These are phyloP conservation scores for Malaclemys terrapin DNA, from an alignment of 2,113 vertebrate species.

Conservation along the genomic window DNA sequence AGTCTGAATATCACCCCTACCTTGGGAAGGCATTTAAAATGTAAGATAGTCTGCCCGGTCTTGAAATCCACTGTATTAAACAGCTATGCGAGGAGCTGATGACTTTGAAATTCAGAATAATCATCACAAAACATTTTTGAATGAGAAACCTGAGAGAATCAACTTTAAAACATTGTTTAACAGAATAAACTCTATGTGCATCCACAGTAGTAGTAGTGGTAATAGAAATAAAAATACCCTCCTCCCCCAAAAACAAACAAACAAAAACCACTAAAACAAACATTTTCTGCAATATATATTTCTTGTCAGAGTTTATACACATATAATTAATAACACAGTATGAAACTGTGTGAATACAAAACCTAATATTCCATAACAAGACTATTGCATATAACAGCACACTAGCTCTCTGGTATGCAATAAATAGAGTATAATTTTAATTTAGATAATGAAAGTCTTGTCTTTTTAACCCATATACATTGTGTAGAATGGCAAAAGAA, in stretches of 20 bases:
- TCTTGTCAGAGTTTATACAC: slow-evolving; percentile 26
- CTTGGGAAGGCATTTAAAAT: not conserved
- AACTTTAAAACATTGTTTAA: not conserved
- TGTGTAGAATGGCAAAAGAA: slow-evolving; percentile 4
- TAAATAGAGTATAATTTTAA: slow-evolving; percentile 56
- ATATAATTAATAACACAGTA: slow-evolving; percentile 30
- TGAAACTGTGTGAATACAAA: slow-evolving; percentile 64
- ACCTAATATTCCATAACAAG: slow-evolving; percentile 37
- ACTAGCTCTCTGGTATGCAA: slow-evolving; percentile 35
- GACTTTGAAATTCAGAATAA: not conserved
- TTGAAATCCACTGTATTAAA: not conserved
- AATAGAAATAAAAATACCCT: not conserved
- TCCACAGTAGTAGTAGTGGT: not conserved
- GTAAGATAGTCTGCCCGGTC: not conserved
- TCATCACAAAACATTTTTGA: not conserved
- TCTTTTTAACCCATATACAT: slow-evolving; percentile 16
- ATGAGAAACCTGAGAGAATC: not conserved
- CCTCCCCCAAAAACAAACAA: not conserved
- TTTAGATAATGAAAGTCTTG: slow-evolving; percentile 67
- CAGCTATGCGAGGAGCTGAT: not conserved
- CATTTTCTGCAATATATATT: not conserved
- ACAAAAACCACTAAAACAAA: slow-evolving; percentile 9
- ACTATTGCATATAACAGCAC: not conserved
- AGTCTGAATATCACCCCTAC: not conserved
- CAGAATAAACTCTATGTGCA: not conserved